phyloP scores from a whole-genome alignment of 2,888 invertebrate genomes.

The Pemphredon lugubris region DNA sequence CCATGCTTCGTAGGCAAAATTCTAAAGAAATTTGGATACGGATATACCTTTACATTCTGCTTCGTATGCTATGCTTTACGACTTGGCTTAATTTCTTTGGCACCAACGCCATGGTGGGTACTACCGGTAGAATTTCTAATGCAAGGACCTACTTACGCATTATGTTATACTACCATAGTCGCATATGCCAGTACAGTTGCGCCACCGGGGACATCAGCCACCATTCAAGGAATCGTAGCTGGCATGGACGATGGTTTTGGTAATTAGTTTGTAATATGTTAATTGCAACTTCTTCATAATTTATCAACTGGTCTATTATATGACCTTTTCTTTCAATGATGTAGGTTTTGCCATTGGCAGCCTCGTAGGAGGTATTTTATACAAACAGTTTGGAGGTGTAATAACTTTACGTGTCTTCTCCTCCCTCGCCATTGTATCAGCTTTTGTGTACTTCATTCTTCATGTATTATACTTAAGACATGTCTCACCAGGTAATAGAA shows the following conservation, averaged over 20 bases:
- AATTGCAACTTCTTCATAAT: background rate
- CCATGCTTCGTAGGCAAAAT: constrained; percentile 92
- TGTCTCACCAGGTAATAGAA: constrained; percentile 72
- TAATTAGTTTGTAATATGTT: constrained; percentile 68
- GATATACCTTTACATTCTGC: constrained; percentile 89
- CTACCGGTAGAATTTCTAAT: constrained; percentile 90
- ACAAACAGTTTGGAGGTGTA: constrained; percentile 85
- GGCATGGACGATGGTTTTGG: constrained; percentile 94
- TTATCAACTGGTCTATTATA: too few relatives aligned
- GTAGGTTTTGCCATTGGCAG: constrained; percentile 90
- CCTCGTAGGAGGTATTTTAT: constrained; percentile 87
- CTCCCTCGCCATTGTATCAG: constrained; percentile 79
- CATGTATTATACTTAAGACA: constrained; percentile 78
- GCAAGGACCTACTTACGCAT: constrained; percentile 93
- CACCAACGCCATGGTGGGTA: constrained; percentile 91
- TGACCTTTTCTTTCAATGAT: constrained; percentile 28
- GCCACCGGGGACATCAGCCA: constrained; percentile 89
- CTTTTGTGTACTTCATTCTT: constrained; percentile 80
- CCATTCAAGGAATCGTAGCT: constrained; percentile 92
- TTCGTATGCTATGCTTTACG: constrained; percentile 89
- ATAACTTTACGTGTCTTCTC: constrained; percentile 83
- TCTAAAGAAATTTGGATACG: constrained; percentile 89
- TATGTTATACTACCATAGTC: constrained; percentile 92
- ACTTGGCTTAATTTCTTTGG: constrained; percentile 88
- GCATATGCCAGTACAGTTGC: constrained; percentile 83